A percentile compares a stretch with the other conserved stretches of the same genome.
phyloP scores from a whole-genome alignment of 2,888 invertebrate species.

The Volucella inanis region DNA sequence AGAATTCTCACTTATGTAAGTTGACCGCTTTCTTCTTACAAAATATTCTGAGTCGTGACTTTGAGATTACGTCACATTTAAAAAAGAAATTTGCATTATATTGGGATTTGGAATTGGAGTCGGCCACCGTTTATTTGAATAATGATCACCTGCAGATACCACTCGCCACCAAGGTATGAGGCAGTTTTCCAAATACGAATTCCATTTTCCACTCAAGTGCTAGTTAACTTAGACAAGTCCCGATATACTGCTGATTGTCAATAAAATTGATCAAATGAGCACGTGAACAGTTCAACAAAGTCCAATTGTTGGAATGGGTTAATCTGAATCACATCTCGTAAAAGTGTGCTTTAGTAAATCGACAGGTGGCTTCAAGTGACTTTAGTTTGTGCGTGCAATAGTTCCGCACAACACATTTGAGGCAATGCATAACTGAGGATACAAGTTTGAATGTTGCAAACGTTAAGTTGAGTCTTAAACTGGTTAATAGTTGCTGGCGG shows the following conservation, averaged over 20 bases:
- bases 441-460: background rate
- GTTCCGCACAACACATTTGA: background rate
- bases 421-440: background rate
- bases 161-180: background rate
- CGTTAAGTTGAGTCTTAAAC: slow-evolving; percentile 1
- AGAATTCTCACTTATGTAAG: slow-evolving; percentile 52
- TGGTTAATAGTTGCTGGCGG: background rate
- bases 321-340: slow-evolving; percentile 49
- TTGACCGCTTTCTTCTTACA: slow-evolving; percentile 29
- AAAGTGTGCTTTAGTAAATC: slow-evolving; percentile 4
- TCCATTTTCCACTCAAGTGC: slow-evolving; percentile 8
- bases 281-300: background rate
- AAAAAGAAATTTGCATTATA: too few relatives aligned
- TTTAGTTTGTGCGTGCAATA: slow-evolving; percentile 3
- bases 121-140: slow-evolving; percentile 2
- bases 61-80: slow-evolving; percentile 16
- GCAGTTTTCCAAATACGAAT: slow-evolving; percentile 16
- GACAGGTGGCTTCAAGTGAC: slow-evolving; percentile 24
- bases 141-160: slow-evolving; percentile 2
- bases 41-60: slow-evolving; percentile 53
- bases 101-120: background rate
- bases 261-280: slow-evolving; percentile 6
- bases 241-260: background rate
- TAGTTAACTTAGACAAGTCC: background rate
- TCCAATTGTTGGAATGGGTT: slow-evolving; percentile 5